phyloP scores from a whole-genome alignment of 2,888 invertebrate species.

The Cerceris rybyensis region DNA sequence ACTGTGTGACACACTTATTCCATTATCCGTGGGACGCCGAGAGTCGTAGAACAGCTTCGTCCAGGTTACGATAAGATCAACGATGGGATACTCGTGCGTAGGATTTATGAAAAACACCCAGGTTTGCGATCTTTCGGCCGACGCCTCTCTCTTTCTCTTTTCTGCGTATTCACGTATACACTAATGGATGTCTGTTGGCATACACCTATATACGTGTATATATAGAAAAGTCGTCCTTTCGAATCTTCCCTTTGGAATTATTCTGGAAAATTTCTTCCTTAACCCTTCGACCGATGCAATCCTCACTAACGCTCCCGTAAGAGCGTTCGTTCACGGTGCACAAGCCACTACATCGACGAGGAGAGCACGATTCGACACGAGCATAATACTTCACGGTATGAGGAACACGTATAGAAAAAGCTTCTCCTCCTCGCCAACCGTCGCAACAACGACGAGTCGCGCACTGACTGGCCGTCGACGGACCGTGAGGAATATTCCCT shows the following conservation, averaged over 20 bases:
- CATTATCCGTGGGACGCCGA: constrained; percentile 66
- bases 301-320: constrained; percentile 37
- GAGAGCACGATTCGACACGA: constrained; percentile 47
- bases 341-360: constrained; percentile 49
- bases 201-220: not conserved
- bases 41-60: constrained; percentile 50
- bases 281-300: not conserved
- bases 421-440: constrained; percentile 64
- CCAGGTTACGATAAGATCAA: constrained; percentile 30
- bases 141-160: constrained; percentile 30
- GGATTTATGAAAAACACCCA: constrained; percentile 42
- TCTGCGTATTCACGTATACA: not conserved
- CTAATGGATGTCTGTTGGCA: not conserved
- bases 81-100: constrained; percentile 43
- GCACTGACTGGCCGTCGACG: constrained; percentile 69
- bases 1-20: constrained; percentile 67
- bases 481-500: constrained; percentile 66
- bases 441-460: constrained; percentile 72
- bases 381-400: constrained; percentile 46
- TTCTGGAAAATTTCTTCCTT: not conserved
- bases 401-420: constrained; percentile 28
- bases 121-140: constrained; percentile 32
- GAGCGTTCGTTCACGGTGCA: constrained; percentile 51
- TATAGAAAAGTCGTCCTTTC: not conserved
- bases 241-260: not conserved